Percentiles rank a stretch among this genome's conserved stretches.
Conservation (phyloP, 1,140 invertebrate species). For the Pectinophora gossypiella region DNA sequence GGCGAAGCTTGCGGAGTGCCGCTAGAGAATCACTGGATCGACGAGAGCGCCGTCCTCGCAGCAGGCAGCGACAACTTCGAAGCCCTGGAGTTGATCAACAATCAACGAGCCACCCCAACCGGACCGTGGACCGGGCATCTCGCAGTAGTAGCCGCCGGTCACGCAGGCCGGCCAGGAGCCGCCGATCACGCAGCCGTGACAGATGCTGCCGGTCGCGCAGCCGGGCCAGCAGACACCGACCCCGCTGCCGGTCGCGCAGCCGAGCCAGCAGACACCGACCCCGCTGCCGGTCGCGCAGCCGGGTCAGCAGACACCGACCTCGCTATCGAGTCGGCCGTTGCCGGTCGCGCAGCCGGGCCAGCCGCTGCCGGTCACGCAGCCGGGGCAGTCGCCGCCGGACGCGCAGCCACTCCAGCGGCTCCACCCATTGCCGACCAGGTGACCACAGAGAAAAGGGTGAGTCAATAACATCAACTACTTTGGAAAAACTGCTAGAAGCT, state of each 20-base stretch:
- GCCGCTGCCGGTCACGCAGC: background rate
- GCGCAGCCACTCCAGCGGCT: constrained; percentile 2
- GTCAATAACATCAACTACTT: background rate
- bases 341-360: constrained; percentile 29
- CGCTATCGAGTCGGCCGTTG: background rate
- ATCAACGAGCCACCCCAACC: too few species aligned
- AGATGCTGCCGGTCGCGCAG: background rate
- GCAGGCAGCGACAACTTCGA: too few species aligned
- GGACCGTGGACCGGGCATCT: too few species aligned
- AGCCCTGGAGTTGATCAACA: too few species aligned
- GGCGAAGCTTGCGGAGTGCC: too few species aligned
- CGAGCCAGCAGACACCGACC: constrained; percentile 16
- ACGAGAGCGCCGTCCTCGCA: too few species aligned
- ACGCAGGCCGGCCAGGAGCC: too few species aligned
- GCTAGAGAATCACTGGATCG: too few species aligned
- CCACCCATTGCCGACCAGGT: background rate
- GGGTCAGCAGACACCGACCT: constrained; percentile 15
- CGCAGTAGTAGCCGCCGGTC: too few species aligned
- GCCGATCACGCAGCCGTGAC: background rate
- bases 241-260: background rate
- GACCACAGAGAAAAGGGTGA: background rate
- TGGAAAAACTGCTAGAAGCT: background rate
- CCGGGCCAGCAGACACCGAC: too few species aligned
- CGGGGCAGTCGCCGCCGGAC: constrained; percentile 10
- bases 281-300: background rate